These are phyloP conservation scores for Nowickia ferox DNA, from an alignment of 2,888 invertebrate genomes.

Conservation along the genomic window DNA sequence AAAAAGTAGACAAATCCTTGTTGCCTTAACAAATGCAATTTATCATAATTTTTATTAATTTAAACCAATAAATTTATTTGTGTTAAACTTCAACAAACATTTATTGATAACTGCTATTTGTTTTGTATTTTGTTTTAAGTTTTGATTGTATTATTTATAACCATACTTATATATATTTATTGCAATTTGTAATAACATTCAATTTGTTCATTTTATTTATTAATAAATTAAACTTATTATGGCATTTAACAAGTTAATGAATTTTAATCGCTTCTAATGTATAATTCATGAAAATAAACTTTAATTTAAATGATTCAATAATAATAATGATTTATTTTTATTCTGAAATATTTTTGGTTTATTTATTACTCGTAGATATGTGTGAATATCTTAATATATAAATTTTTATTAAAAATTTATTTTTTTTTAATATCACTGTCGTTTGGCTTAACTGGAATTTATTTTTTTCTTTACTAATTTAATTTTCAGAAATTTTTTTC, in stretches of 20 bases:
- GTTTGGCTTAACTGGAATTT: neutral
- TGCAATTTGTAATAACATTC: conserved; percentile 1
- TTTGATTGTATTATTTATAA: conserved; percentile 38
- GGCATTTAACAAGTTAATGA: conserved; percentile 23
- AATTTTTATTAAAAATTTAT: neutral
- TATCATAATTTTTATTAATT: neutral
- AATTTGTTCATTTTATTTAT: conserved; percentile 40
- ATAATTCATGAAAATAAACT: conserved; percentile 16
- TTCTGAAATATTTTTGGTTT: conserved; percentile 2
- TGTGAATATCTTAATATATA: no score
- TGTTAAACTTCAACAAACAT: conserved; percentile 47
- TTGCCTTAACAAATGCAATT: no score
- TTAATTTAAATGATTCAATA: conserved; percentile 6
- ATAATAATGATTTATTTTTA: neutral
- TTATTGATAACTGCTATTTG: conserved; percentile 20
- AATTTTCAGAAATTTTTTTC: neutral
- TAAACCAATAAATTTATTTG: neutral
- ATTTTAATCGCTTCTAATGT: conserved; percentile 25
- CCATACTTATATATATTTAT: neutral
- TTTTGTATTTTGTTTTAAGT: conserved; percentile 30
- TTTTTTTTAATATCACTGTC: conserved; percentile 66
- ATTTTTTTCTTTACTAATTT: neutral
- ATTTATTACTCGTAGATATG: neutral
- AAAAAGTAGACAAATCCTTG: no score
- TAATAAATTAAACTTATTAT: conserved; percentile 44